Evolutionary conservation across 2,888 invertebrate species (phyloP).

Genomic region (Muschampia plurimacula): DNA sequence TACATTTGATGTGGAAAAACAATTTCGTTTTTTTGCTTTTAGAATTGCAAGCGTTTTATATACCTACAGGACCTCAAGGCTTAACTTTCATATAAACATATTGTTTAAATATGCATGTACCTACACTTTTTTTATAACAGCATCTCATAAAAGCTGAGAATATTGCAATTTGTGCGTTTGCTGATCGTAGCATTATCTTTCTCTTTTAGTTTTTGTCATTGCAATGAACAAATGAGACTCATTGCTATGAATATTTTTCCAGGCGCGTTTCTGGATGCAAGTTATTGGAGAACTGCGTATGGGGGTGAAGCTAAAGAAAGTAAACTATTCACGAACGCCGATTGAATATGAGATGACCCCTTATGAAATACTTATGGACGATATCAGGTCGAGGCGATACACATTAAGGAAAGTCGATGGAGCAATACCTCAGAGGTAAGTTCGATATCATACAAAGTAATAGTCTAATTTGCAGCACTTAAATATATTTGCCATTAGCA

Average conservation of each 20-base stretch:
- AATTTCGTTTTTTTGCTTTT: slow-evolving; percentile 20
- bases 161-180: slow-evolving; percentile 12
- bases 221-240: slow-evolving; percentile 51
- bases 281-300: slow-evolving; percentile 96
- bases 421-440: slow-evolving; percentile 89
- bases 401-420: slow-evolving; percentile 95
- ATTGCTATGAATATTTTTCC: slow-evolving; percentile 57
- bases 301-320: slow-evolving; percentile 97
- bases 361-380: slow-evolving; percentile 98
- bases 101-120: background rate
- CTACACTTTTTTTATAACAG: background rate
- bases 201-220: slow-evolving; percentile 54
- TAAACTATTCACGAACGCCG: slow-evolving; percentile 90
- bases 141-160: background rate
- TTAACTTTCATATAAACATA: background rate
- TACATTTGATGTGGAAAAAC: slow-evolving; percentile 56
- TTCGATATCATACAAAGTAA: background rate
- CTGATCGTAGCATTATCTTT: slow-evolving; percentile 29
- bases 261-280: slow-evolving; percentile 98
- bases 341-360: slow-evolving; percentile 98
- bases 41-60: slow-evolving; percentile 23
- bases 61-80: slow-evolving; percentile 17
- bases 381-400: slow-evolving; percentile 95
- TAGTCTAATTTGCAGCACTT: background rate
- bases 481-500: background rate